Evolutionary conservation across 2,888 invertebrate species (phyloP), one percentile per base, ranked within the genome.

Genomic region (Nomada ruficornis): DNA sequence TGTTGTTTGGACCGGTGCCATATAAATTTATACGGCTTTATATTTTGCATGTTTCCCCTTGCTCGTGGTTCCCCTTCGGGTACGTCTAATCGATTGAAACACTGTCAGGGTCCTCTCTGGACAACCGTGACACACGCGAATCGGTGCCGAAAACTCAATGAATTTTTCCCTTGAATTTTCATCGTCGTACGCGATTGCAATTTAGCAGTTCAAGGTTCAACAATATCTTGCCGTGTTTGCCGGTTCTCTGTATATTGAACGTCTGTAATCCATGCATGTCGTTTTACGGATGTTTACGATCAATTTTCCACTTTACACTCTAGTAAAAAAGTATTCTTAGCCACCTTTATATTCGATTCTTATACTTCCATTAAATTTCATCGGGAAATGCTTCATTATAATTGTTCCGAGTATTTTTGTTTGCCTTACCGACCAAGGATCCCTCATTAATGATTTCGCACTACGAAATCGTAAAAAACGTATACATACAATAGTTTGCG

Each of bases 71-170:
- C 74, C 76, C 85, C 79, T 57, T 84, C 60, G 59, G 72, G 71
- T 72, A 69, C 69, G 68, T 59, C 79, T 81, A 85, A 85, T 85
- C 85, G 85, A 85, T 85, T 79, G 81, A 85, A 84, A 81, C 72
- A 81, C 81, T 82, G 81, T 84, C 84, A 85, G 79, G 76, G 77
- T 74, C 62, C 63, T 73, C 72, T 62, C 71, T 44, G 65, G 29
- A 68, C 55, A 55, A 54, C 50, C 68, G 68, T 72, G 71, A 71
- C 77, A 76, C 81, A 74, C 57, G 77, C 42, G 72, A 72, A 63
- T 36, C 64, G 60, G 9, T 70, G 80, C 68, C 77, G 44, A 82
- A 82, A 83, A 82, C 54, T 63, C 57, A 42, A 65, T 55, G 71
- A 36, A 62, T 50, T 77, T 67, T 36, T 55, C 10, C 11, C n/a